phyloP scores from a whole-genome alignment of 2,113 vertebrate genomes.

The Grammomys dolichurus region DNA sequence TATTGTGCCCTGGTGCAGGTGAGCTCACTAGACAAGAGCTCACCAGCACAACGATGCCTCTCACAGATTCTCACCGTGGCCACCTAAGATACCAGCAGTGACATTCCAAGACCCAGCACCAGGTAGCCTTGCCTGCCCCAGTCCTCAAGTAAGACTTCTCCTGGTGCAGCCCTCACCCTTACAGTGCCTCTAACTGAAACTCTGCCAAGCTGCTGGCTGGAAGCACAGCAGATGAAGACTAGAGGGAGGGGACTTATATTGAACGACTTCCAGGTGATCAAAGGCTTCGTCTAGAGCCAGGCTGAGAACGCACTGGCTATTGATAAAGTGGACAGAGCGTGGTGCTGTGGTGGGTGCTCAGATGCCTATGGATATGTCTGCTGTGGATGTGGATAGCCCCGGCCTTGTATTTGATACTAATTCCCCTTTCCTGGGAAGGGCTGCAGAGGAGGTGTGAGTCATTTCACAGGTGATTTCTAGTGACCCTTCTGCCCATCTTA shows the following conservation, averaged over 20 bases:
- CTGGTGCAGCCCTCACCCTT: not conserved
- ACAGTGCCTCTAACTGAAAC: not conserved
- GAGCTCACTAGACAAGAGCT: not conserved
- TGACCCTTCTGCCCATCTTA: no score
- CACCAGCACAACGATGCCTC: not conserved
- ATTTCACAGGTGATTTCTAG: no score
- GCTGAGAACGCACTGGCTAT: not conserved
- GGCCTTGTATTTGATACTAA: no score
- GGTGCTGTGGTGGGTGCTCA: not conserved
- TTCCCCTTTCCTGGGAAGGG: no score
- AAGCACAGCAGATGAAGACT: not conserved
- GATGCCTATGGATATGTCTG: not conserved
- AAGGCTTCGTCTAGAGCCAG: not conserved
- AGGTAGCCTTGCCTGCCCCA: no score
- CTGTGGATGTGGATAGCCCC: no score
- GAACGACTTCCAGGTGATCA: not conserved
- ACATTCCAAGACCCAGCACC: not conserved
- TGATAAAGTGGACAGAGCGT: not conserved
- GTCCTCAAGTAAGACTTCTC: not conserved
- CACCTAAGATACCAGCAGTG: accelerated
- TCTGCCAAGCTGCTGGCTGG: not conserved
- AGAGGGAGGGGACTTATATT: not conserved
- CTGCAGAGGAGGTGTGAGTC: no score
- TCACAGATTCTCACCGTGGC: not conserved
- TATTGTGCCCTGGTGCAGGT: accelerated